Evolutionary conservation across 2,888 invertebrate species (phyloP), one percentile per base, ranked within the genome.

Genomic region (Conchocele bisecta): DNA sequence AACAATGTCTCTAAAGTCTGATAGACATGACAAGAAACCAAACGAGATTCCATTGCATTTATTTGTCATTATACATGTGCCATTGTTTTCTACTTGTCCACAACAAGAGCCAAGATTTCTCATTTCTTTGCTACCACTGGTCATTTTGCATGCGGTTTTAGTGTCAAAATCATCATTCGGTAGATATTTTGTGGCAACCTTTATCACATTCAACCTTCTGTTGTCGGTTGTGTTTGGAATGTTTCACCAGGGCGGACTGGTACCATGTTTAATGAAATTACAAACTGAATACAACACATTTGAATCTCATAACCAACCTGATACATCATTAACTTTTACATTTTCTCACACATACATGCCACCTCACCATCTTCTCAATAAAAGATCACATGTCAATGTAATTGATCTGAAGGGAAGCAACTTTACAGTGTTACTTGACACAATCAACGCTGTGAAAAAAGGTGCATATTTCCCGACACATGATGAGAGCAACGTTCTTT

Each of bases 81-180:
- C 93, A 5, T 84, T 95, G 5, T 91, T 98, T 2, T 98, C 97
- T 0, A 84, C 95, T 0, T 95, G 97, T 86, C 97, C 97, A 1
- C 98, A 98, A 88, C 98, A 98, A 91, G 98, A 98, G 89, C 95
- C 97, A 0, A 93, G 98, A 53, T 98, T 98, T 91, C 93, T 97
- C 17, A 94, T 98, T 68, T 97, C 98, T 0, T 91, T 96, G 0
- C 92, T 97, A 0, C 91, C 97, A 29, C 96, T 98, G 0, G 77
- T 85, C 15, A 74, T 82, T 17, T 53, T 87, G 9, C 57, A 80
- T 22, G 73, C 77, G 42, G 83, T 82, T 17, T 56, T 66, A n/a
- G n/a, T n/a, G 22, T 57, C 35, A 24, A 13, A 9, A 1, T 17
- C 35, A 22, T n/a, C 56, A 44, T 50, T 64, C 22, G n/a, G 39